Base-by-base conservation (phyloP, 2,113 vertebrate genomes). In the Tretioscincus oriximinensis region DNA sequence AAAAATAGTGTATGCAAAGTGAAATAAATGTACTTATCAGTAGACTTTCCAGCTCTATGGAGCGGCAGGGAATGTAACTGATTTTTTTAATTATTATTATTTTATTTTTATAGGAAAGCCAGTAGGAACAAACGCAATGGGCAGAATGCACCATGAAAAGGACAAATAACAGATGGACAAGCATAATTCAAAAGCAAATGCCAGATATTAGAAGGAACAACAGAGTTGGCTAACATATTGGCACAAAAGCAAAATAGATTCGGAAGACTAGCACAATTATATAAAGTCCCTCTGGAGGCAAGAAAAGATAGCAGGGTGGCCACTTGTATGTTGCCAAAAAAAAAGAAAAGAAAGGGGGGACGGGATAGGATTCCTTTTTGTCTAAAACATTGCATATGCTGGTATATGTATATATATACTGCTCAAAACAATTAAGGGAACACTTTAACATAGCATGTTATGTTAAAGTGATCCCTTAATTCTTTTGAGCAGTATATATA, bases 91-190 rank as follows among this genome's bases (percentile, higher is more conserved):
- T 41, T 41, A 41, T 41, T 90, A 28, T 64, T n/a, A 5, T 51
- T 51, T 51, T 51, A 89, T 65, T 64, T n/a, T 11, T 9, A 64
- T 83, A 86, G 79, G 77, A 91, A 93, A 76, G 81, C 85, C 74
- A 86, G 81, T 89, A 80, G 88, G 91, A 92, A 89, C 91, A 93
- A 92, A 91, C 81, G 87, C 80, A 93, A 90, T 92, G 88, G 1
- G 87, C 86, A 93, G 87, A 91, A 93, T 76, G 21, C 87, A 93
- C 91, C 84, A 89, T 88, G 93, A 94, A 93, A 91, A 93, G 91
- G 93, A 93, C 93, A 93, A 93, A 93, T 90, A 94, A 92, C 94
- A 95, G 95, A 95, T 93, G 93, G 93, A 95, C 92, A 94, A 92
- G 92, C 91, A 93, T 92, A 94, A 93, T 87, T 89, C 84, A 80